phyloP scores from a whole-genome alignment of 2,888 invertebrate genomes.

The Aradus depressus region DNA sequence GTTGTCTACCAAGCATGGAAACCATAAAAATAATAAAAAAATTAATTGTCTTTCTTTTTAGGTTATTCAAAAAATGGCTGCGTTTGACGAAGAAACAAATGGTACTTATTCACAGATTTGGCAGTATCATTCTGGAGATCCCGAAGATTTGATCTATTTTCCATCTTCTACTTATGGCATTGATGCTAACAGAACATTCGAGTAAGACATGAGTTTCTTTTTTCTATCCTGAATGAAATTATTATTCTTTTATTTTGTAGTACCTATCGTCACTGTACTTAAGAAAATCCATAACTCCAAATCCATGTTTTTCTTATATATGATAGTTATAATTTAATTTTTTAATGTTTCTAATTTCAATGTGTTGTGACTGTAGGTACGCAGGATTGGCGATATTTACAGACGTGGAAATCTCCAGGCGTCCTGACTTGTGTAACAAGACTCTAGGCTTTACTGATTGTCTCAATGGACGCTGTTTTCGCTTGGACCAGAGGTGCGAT shows the following conservation, averaged over 20 bases:
- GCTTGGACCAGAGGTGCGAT: constrained; percentile 64
- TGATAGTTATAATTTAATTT: not conserved
- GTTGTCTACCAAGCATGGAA: no score
- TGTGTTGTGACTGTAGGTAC: constrained; percentile 35
- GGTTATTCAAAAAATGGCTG: constrained; percentile 76
- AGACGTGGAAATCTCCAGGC: constrained; percentile 65
- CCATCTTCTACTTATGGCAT: constrained; percentile 84
- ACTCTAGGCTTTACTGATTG: constrained; percentile 68
- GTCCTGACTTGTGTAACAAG: constrained; percentile 56
- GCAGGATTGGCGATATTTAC: constrained; percentile 82
- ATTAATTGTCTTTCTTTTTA: constrained; percentile 31
- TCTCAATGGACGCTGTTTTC: constrained; percentile 69
- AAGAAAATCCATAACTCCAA: not conserved
- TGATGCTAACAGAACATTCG: constrained; percentile 88
- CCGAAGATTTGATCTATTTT: constrained; percentile 74
- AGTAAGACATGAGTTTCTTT: constrained; percentile 41
- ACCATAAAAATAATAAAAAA: constrained; percentile 1
- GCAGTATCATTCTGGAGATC: constrained; percentile 74
- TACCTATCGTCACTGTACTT: not conserved
- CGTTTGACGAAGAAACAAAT: constrained; percentile 75
- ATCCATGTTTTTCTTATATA: not conserved
- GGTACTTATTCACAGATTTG: constrained; percentile 73
- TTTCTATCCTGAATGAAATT: not conserved
- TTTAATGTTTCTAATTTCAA: not conserved
- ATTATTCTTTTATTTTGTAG: not conserved